Percentiles rank a stretch among this genome's conserved stretches.
These are phyloP conservation scores for Hemicrepidius hirtus DNA, from an alignment of 2,888 invertebrate species.

Conservation along the genomic window DNA sequence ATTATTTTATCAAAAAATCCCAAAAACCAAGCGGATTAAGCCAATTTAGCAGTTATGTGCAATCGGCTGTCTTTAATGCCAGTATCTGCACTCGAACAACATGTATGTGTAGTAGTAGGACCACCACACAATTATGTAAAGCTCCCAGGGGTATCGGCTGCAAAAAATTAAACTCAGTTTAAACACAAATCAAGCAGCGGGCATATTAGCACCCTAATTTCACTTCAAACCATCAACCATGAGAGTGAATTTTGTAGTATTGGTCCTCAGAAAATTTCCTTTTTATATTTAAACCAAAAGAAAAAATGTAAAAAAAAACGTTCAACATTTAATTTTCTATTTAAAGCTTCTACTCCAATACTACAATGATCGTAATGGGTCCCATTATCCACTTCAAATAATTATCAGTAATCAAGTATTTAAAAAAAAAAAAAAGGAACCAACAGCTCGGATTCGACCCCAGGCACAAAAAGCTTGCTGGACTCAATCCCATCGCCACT, in stretches of 20 bases:
- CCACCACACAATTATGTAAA: slow-evolving; percentile 68
- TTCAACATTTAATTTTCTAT: background rate
- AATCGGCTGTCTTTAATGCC: slow-evolving; percentile 66
- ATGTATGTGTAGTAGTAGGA: slow-evolving; percentile 62
- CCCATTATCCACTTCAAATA: slow-evolving; percentile 52
- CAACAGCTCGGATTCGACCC: too few species aligned
- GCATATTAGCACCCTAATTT: slow-evolving; percentile 33
- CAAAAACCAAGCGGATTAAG: slow-evolving; percentile 56
- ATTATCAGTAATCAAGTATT: too few species aligned
- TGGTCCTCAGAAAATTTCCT: slow-evolving; percentile 26
- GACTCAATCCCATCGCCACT: too few species aligned
- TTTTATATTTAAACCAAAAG: slow-evolving; percentile 18
- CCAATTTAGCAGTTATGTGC: slow-evolving; percentile 64
- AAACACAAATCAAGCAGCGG: slow-evolving; percentile 42
- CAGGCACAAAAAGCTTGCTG: too few species aligned
- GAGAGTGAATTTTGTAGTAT: slow-evolving; percentile 43
- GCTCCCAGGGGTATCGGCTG: slow-evolving; percentile 68
- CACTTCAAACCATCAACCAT: slow-evolving; percentile 32
- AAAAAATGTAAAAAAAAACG: slow-evolving; percentile 10
- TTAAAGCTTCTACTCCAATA: slow-evolving; percentile 43
- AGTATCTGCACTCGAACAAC: slow-evolving; percentile 65
- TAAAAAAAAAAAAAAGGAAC: too few species aligned
- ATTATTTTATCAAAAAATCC: slow-evolving; percentile 26
- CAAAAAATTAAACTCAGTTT: slow-evolving; percentile 66
- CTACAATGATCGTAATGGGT: slow-evolving; percentile 38